phyloP scores from a whole-genome alignment of 2,113 vertebrate genomes.

The Aviceda subcristata region DNA sequence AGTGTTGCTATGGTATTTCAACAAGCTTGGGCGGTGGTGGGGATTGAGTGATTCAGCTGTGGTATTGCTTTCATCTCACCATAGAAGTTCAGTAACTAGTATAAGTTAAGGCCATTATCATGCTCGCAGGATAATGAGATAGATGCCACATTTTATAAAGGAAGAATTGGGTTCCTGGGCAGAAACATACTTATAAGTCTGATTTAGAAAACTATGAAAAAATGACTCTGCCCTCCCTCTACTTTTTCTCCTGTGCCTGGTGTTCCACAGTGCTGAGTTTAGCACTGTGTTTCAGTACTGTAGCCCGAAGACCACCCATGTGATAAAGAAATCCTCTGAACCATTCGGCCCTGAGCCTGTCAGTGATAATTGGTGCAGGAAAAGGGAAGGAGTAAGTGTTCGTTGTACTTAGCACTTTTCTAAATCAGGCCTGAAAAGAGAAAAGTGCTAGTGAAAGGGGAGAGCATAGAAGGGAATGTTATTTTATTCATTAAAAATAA shows the following conservation, averaged over 20 bases:
- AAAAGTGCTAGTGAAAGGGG: not conserved
- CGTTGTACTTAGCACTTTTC: not conserved
- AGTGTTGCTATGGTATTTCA: not conserved
- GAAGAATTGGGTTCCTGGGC: not conserved
- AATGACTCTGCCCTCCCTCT: not conserved
- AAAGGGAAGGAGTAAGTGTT: not conserved
- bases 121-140: not conserved
- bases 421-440: constrained; percentile 27
- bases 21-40: not conserved
- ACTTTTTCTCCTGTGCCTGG: not conserved
- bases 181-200: not conserved
- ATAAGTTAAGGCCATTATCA: not conserved
- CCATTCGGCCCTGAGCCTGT: not conserved
- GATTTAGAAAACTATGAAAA: not conserved
- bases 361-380: constrained; percentile 4
- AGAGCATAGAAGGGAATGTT: not conserved
- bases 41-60: not conserved
- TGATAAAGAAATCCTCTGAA: not conserved
- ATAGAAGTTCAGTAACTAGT: not conserved
- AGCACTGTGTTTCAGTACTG: not conserved
- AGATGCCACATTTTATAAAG: not conserved
- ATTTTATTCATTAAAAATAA: constrained; percentile 55
- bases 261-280: not conserved
- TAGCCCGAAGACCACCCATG: not conserved
- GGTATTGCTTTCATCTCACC: not conserved